These are phyloP conservation scores for Macrobrachium rosenbergii DNA, from an alignment of 1,140 invertebrate genomes.

Conservation along the genomic window DNA sequence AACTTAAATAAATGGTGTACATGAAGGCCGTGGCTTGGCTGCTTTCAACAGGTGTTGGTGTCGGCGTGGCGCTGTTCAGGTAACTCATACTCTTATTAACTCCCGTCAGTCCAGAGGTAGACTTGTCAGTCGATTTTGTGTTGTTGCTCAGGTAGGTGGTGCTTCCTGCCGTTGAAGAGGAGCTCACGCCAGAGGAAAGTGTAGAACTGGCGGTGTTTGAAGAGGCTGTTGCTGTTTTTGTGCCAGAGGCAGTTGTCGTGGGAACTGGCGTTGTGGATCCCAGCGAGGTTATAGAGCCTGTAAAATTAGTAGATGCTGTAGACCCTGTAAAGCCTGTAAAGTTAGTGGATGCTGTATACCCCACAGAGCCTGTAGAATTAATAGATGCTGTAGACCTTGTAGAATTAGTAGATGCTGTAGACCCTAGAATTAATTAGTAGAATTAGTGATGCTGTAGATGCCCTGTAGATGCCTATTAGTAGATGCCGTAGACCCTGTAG, in stretches of 20 bases:
- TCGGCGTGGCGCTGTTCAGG: not conserved
- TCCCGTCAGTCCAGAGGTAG: no score
- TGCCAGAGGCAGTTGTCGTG: not conserved
- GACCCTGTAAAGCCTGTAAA: not conserved
- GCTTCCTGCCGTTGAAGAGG: not conserved
- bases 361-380: not conserved
- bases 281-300: not conserved
- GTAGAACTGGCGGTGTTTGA: not conserved
- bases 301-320: not conserved
- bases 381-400: not conserved
- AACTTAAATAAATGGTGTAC: not conserved
- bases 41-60: not conserved
- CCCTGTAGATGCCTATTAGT: not conserved
- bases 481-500: not conserved
- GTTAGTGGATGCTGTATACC: not conserved
- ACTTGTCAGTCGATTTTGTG: no score
- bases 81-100: not conserved
- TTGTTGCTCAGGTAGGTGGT: no score
- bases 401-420: not conserved
- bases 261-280: not conserved
- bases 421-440: no score
- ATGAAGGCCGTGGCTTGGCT: conserved; percentile 8
- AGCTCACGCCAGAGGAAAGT: not conserved
- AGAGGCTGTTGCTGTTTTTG: not conserved
- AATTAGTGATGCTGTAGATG: no score